Evolutionary conservation across 37 sponge, comb jelly and placozoan species (phyloP).

Genomic region (Beroe ovata): DNA sequence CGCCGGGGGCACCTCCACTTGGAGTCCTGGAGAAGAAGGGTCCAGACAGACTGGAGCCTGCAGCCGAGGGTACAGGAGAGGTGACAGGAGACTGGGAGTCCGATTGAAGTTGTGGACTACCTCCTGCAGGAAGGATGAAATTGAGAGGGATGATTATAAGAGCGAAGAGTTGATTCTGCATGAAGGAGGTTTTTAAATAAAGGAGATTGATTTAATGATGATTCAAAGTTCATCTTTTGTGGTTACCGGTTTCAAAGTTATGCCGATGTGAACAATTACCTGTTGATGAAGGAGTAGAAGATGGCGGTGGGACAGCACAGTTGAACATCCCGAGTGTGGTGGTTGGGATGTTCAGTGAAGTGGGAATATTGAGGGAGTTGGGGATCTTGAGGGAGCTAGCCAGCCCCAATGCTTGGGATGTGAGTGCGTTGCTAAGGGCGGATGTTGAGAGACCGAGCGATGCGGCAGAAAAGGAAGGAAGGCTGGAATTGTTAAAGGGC

Average conservation of each 20-base stretch:
- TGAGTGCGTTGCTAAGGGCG: conserved; percentile 49
- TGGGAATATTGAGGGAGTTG: conserved; percentile 31
- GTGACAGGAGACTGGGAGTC: not conserved
- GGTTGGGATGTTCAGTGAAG: conserved; percentile 4
- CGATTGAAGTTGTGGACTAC: not conserved
- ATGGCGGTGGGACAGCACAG: not conserved
- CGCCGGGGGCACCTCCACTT: not conserved
- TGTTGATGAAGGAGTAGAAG: not conserved
- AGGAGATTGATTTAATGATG: too few species aligned
- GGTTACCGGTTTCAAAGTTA: too few species aligned
- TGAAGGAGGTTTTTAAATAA: too few species aligned
- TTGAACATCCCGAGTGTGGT: conserved; percentile 45
- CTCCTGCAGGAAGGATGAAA: too few species aligned
- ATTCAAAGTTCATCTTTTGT: too few species aligned
- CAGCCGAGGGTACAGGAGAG: not conserved
- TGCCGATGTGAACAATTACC: too few species aligned
- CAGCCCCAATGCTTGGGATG: conserved; percentile 12
- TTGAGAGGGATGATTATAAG: too few species aligned
- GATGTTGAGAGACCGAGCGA: conserved; percentile 2
- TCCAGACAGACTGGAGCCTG: not conserved
- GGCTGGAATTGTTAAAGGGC: not conserved
- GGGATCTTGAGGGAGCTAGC: conserved; percentile 28
- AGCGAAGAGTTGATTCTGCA: too few species aligned
- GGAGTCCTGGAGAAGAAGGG: conserved; percentile 22
- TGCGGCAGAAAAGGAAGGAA: not conserved